Evolutionary conservation across 2,797 vertebrate species (phyloP).

Genomic region (Spizella passerina): DNA sequence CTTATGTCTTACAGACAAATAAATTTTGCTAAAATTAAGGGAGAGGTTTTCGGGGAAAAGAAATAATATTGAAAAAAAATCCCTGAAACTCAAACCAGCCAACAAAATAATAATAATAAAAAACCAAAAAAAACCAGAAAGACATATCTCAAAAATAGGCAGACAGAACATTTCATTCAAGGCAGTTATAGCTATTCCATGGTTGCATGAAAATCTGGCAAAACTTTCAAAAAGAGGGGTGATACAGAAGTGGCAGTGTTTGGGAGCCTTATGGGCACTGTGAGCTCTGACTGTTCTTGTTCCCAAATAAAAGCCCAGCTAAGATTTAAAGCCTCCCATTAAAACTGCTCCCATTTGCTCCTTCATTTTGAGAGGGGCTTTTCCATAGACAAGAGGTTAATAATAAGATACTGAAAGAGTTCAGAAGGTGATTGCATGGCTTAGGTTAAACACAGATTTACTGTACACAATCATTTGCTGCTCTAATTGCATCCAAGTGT

Average conservation of each 20-base stretch:
- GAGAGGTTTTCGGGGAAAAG: accelerated
- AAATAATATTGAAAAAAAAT: neutral
- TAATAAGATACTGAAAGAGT: conserved; percentile 10
- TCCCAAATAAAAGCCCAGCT: neutral
- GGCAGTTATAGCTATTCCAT: neutral
- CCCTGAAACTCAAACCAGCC: too few species aligned
- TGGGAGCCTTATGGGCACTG: neutral
- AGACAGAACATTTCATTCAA: neutral
- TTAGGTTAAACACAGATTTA: conserved; percentile 44
- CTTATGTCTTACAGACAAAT: neutral
- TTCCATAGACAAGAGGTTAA: conserved; percentile 40
- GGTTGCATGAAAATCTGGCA: neutral
- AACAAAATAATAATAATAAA: neutral
- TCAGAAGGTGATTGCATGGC: neutral
- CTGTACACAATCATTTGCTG: conserved; percentile 20
- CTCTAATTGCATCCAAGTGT: conserved; percentile 33
- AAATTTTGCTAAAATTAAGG: neutral
- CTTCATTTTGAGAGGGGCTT: conserved; percentile 9
- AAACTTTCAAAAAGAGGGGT: neutral
- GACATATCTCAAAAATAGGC: neutral
- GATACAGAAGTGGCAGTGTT: neutral
- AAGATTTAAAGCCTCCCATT: conserved; percentile 12
- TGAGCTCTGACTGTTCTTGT: neutral
- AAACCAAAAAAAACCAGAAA: neutral
- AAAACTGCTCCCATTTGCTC: neutral